These are phyloP conservation scores for Tauraco hartlaubi DNA, from an alignment of 2,797 vertebrate genomes.

Conservation along the genomic window DNA sequence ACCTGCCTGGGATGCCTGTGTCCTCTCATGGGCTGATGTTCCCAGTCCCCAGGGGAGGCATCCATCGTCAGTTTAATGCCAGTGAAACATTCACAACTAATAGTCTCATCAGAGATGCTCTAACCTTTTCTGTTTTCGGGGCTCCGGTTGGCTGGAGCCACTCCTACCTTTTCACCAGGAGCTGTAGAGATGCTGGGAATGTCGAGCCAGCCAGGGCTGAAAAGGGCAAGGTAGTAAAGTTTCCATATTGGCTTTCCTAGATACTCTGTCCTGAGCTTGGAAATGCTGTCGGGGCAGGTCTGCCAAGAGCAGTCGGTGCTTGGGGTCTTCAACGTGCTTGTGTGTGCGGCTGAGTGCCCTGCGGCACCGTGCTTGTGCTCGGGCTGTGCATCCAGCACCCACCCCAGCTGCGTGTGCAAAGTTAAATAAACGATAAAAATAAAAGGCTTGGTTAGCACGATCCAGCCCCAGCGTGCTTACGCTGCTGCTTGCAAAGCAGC, in stretches of 20 bases:
- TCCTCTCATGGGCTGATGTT: not conserved
- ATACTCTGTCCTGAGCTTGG: not conserved
- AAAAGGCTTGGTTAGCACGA: not conserved
- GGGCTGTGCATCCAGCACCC: not conserved
- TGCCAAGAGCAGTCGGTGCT: not conserved
- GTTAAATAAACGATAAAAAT: not conserved
- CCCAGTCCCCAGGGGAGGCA: not conserved
- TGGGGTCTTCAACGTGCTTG: not conserved
- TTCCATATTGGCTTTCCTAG: not conserved
- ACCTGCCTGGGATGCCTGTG: fast-evolving
- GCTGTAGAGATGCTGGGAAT: not conserved
- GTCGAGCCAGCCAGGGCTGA: not conserved
- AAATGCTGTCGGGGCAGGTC: not conserved
- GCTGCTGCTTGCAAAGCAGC: not conserved
- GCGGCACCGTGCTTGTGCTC: not conserved
- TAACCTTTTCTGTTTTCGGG: not conserved
- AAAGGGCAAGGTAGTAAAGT: not conserved
- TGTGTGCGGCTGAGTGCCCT: not conserved
- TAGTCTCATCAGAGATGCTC: not conserved
- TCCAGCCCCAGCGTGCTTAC: not conserved
- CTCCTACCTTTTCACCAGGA: not conserved
- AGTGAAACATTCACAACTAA: not conserved
- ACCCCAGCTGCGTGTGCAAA: not conserved
- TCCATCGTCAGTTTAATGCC: not conserved
- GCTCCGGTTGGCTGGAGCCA: not conserved